Base-by-base conservation (phyloP, 2,888 invertebrate species). In the Cynaeus angustus region DNA sequence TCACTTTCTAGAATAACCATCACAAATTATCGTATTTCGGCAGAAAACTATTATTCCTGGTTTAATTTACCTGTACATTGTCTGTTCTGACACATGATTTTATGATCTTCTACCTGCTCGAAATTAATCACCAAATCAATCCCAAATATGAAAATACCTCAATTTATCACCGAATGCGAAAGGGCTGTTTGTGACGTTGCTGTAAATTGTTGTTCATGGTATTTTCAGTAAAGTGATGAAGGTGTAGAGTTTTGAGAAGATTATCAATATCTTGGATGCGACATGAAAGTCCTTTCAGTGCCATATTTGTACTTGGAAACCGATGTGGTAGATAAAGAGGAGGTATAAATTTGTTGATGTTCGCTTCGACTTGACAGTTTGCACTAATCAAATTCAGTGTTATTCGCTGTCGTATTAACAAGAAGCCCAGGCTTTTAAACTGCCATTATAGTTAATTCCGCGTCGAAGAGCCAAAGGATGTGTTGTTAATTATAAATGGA, bases 401-500 rank as follows among this genome's bases (percentile, higher is more conserved):
- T 61, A 61, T 61, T 61, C 61, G 46, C 56, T 58, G 43, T 41
- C 56, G 56, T 45, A 43, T 58, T 58, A 58, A 43, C 56, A 45
- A 43, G 56, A 16, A 28, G 14, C 30, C 13, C 21, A 21, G 38
- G 53, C 45, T 58, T 58, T 58, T 58, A 58, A 58, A 58, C 56
- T 45, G 41, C 43, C 45, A 58, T 28, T 37, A 6, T 10, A 3
- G 38, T 1, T 12, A 9, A 30, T 30, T 13, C 53, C 53, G 14
- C 9, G 9, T 52, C 38, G 53, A 28, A 13, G 10, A 21, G 33
- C 9, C 14, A 13, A 33, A 52, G 53, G 53, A 16, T 16, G 46
- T 13, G 7, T 33, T 10, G 7, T 38, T 55, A 37, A 55, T 55
- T 37, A 38, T 37, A 38, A 14, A 12, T 13, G 38, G 28, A 37